Percentiles rank a stretch among this genome's conserved stretches.
These are phyloP conservation scores for Ramphastos sulfuratus DNA, from an alignment of 2,113 vertebrate genomes.

Conservation along the genomic window DNA sequence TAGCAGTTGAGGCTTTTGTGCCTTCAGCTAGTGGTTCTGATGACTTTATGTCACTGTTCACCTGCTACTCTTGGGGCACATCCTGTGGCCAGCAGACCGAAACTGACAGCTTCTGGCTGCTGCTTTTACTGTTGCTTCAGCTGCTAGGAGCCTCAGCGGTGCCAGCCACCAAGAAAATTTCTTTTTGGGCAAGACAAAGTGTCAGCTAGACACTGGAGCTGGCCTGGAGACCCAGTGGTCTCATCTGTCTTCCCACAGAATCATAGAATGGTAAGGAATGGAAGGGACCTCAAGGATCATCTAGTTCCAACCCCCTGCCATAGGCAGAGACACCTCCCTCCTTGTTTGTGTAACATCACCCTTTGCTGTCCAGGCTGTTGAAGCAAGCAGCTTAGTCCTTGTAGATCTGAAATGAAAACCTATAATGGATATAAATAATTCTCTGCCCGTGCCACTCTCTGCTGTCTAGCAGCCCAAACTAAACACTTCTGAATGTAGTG, in stretches of 20 bases:
- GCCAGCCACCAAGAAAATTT: neutral
- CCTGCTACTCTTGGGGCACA: rapidly evolving
- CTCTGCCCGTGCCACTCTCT: neutral
- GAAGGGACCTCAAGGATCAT: too few species aligned
- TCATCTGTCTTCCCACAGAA: neutral
- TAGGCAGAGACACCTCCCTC: too few species aligned
- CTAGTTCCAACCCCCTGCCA: too few species aligned
- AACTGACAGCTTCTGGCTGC: neutral
- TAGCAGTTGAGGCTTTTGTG: neutral
- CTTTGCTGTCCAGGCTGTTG: neutral
- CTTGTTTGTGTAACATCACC: neutral
- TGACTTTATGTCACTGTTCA: neutral
- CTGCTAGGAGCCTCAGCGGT: neutral
- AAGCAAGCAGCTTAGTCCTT: neutral
- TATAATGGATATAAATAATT: neutral
- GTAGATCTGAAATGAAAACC: neutral
- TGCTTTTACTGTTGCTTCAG: neutral
- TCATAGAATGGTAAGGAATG: too few species aligned
- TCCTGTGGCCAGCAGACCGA: neutral
- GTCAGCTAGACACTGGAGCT: neutral
- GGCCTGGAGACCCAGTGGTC: neutral
- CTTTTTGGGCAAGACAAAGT: neutral
- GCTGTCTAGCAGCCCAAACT: neutral
- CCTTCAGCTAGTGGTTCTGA: neutral
- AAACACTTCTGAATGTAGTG: neutral